Conservation (phyloP, 2,888 invertebrate species). For the Andrena bucephala region DNA sequence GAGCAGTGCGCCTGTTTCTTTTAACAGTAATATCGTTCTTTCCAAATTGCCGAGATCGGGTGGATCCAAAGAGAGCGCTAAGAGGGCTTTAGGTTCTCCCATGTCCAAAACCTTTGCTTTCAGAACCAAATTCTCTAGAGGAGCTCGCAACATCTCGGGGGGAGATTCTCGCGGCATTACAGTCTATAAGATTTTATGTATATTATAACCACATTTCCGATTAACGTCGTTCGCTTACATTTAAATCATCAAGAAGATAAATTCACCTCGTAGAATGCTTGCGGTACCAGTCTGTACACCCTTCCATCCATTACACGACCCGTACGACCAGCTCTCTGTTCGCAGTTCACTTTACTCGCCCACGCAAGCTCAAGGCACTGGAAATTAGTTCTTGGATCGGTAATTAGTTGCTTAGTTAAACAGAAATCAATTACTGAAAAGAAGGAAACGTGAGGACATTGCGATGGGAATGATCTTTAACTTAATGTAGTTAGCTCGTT, state of each 20-base stretch:
- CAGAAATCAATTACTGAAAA: conserved; percentile 96
- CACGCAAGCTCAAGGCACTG: conserved; percentile 92
- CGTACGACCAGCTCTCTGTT: conserved; percentile 95
- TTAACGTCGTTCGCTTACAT: neutral
- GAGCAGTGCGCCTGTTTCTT: conserved; percentile 93
- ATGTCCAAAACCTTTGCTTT: conserved; percentile 93
- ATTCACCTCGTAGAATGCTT: conserved; percentile 88
- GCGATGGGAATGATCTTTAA: neutral
- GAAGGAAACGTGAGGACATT: neutral
- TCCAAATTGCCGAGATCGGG: conserved; percentile 94
- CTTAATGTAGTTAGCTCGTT: neutral
- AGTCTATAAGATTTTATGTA: conserved; percentile 52
- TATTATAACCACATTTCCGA: conserved; percentile 6
- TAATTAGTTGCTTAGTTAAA: conserved; percentile 92
- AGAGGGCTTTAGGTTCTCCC: conserved; percentile 91
- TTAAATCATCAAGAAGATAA: neutral
- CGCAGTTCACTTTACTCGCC: conserved; percentile 96
- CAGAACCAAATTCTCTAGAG: conserved; percentile 92
- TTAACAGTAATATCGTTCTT: conserved; percentile 92
- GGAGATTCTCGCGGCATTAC: conserved; percentile 86
- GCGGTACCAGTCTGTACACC: conserved; percentile 92
- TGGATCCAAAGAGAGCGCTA: conserved; percentile 94
- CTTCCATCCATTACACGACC: conserved; percentile 95
- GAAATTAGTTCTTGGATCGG: conserved; percentile 92
- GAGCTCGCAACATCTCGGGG: conserved; percentile 93